A percentile compares a stretch with the other conserved stretches of the same genome.
Conservation (phyloP, 35 echinoderm and acorn worm genomes). For the Hemicentrotus pulcherrimus region DNA sequence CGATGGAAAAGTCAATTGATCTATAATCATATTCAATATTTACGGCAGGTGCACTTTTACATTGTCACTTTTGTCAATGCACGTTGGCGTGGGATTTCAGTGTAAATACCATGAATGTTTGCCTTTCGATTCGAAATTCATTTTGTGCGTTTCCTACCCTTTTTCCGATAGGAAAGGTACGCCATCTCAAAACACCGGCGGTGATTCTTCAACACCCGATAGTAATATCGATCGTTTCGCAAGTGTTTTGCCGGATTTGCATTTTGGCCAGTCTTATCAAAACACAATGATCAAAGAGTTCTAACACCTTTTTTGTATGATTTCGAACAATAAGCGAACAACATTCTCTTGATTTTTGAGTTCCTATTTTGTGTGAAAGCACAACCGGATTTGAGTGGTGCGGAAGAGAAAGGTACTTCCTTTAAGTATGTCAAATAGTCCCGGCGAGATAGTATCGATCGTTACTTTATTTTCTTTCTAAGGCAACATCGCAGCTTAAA, state of each 20-base stretch:
- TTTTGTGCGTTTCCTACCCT: neutral
- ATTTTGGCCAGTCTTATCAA: neutral
- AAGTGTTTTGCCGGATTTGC: neutral
- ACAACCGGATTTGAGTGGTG: no score
- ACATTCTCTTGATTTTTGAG: no score
- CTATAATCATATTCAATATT: neutral
- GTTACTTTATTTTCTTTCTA: no score
- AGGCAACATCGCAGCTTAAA: no score
- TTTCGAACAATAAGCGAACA: no score
- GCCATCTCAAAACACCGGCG: neutral
- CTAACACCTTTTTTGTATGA: no score
- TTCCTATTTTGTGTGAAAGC: no score
- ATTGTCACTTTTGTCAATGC: neutral
- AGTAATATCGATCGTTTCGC: neutral
- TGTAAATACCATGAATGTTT: neutral
- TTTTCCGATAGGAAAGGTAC: neutral
- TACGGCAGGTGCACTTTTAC: neutral
- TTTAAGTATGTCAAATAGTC: no score
- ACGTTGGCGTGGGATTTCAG: neutral
- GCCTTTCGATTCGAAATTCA: neutral
- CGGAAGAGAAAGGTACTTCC: no score
- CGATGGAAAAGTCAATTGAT: neutral
- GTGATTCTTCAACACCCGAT: neutral
- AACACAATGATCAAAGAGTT: neutral
- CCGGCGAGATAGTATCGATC: no score